Base-by-base conservation (phyloP, 2,888 invertebrate species). In the Drosophila peninsularis region DNA sequence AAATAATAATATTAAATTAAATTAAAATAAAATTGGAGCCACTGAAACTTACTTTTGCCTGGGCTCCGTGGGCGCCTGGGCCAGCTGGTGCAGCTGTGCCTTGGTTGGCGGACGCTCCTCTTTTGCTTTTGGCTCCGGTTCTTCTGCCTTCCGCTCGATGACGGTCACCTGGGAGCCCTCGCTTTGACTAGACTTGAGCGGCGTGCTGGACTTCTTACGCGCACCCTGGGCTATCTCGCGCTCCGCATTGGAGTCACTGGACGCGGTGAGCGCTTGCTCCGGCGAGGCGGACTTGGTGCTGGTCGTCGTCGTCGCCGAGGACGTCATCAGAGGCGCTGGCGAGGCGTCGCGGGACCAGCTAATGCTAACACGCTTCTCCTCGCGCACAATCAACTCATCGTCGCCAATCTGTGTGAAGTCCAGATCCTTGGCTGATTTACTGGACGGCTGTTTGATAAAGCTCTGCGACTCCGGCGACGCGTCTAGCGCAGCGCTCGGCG, bases 301-400 rank as follows among this genome's bases (percentile, higher is more conserved):
- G 1, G 55, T 69, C 19, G 71, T 64, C 9, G 71, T 66, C 5
- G 67, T 67, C 9, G 56, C 47, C 13, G 82, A 80, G 2, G 88
- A 76, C 53, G 63, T 76, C 82, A 85, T 85, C 42, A 88, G 64
- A 0, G 92, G 91, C 0, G 90, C 91, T 39, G 91, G 91, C 4
- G 91, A 91, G n/a, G 87, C 89, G 65, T 92, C 92, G 19, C 92
- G 84, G 0, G 92, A 92, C 91, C 91, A 91, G 57, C 91, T 91
- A 17, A 91, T 91, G 66, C 91, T 89, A 3, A 91, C 92, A 9
- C 91, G 86, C 42, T 82, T 91, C 80, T 92, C 92, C 72, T 91
- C 92, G 21, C 90, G 89, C 36, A 91, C 92, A 64, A 91, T 84
- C 49, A 92, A 62, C 65, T 91, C 91, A 73, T 87, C 83, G 4